Conservation (phyloP, 2,888 invertebrate genomes). For the Sarcophaga carnaria region DNA sequence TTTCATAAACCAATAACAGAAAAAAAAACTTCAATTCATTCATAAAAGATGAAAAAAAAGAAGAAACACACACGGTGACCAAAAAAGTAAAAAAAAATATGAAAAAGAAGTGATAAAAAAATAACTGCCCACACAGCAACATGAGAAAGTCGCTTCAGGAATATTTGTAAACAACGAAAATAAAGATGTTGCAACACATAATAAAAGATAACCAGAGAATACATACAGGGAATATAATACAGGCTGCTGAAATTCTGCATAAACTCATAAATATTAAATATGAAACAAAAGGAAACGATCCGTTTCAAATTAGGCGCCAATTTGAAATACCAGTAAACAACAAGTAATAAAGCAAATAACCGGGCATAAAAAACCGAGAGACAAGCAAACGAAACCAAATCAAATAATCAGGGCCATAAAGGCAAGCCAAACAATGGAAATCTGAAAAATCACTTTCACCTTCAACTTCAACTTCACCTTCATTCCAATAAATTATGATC, state of each 20-base stretch:
- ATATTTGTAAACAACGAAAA: conserved; percentile 44
- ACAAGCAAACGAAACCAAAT: neutral
- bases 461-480: conserved; percentile 57
- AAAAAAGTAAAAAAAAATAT: neutral
- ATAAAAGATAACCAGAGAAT: conserved; percentile 36
- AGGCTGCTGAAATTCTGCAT: conserved; percentile 74
- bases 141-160: conserved; percentile 56
- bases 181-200: conserved; percentile 59
- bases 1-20: conserved; percentile 20
- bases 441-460: conserved; percentile 7
- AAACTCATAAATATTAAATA: conserved; percentile 78
- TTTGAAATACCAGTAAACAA: conserved; percentile 63
- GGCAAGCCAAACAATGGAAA: conserved; percentile 27
- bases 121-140: conserved; percentile 62
- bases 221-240: conserved; percentile 21
- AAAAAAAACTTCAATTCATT: conserved; percentile 53
- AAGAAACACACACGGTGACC: conserved; percentile 26
- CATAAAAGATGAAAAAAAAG: conserved; percentile 47
- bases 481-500: conserved; percentile 12
- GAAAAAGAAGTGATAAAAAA: too few relatives aligned
- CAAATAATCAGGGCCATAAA: conserved; percentile 9
- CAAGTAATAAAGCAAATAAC: conserved; percentile 23
- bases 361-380: neutral
- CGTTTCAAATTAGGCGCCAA: conserved; percentile 63
- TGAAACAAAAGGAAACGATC: conserved; percentile 62